Conservation (phyloP, 2,888 invertebrate genomes). For the Miltochrista miniata region DNA sequence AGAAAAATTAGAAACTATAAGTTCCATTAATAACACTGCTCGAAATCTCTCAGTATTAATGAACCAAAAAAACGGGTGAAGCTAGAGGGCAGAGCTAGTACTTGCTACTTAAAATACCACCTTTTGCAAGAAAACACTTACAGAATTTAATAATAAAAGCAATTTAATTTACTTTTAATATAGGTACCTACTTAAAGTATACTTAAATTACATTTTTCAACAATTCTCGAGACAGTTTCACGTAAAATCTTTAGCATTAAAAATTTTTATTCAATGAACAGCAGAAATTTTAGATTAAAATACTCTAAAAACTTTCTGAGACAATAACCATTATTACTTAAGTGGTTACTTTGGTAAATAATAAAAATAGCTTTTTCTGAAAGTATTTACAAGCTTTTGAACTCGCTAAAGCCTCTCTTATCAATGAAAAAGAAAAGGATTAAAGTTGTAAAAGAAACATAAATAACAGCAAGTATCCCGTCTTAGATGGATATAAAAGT, state of each 20-base stretch:
- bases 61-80: too few relatives aligned
- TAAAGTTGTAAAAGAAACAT: conserved; percentile 54
- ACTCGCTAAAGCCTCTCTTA: conserved; percentile 46
- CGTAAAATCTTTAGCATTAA: conserved; percentile 8
- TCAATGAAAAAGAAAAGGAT: conserved; percentile 52
- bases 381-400: conserved; percentile 39
- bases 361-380: conserved; percentile 34
- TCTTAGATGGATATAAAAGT: conserved; percentile 49
- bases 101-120: too few relatives aligned
- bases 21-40: too few relatives aligned
- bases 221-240: not conserved
- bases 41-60: too few relatives aligned
- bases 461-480: conserved; percentile 48
- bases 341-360: conserved; percentile 26
- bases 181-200: not conserved
- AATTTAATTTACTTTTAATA: too few relatives aligned
- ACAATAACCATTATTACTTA: conserved; percentile 25
- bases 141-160: not conserved
- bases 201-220: not conserved
- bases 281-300: conserved; percentile 20
- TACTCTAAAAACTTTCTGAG: conserved; percentile 22
- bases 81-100: too few relatives aligned
- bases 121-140: not conserved
- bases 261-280: conserved; percentile 18
- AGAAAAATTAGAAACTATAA: too few relatives aligned